phyloP scores from a whole-genome alignment of 2,888 invertebrate genomes.

The Tenodera sinensis region DNA sequence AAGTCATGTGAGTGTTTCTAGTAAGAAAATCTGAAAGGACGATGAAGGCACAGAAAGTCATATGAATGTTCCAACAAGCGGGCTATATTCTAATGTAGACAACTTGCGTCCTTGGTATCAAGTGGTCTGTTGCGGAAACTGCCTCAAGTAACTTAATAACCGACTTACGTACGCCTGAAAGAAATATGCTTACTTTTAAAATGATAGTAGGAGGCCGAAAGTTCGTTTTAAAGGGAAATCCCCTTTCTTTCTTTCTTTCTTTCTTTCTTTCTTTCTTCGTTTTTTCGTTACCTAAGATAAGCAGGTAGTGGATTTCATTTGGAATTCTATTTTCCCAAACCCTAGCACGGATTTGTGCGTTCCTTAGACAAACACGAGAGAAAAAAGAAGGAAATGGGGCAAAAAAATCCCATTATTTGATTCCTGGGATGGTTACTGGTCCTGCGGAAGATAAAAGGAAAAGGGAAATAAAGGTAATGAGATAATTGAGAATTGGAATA shows the following conservation, averaged over 20 bases:
- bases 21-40: too few relatives aligned
- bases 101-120: too few relatives aligned
- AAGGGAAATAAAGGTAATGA: neutral
- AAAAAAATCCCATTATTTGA: neutral
- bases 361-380: neutral
- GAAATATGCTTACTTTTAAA: too few relatives aligned
- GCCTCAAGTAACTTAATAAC: too few relatives aligned
- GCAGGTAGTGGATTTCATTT: neutral
- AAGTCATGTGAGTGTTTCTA: too few relatives aligned
- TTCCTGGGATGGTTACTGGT: neutral
- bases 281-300: neutral
- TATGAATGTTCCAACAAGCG: too few relatives aligned
- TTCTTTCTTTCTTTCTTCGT: neutral
- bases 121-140: too few relatives aligned
- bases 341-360: neutral
- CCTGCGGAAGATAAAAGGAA: neutral
- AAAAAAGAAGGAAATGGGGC: neutral
- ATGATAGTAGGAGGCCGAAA: too few relatives aligned
- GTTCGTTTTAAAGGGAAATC: neutral
- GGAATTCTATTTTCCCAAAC: neutral
- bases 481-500: neutral
- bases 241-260: neutral
- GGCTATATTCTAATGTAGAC: too few relatives aligned
- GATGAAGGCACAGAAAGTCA: too few relatives aligned
- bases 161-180: too few relatives aligned